Evolutionary conservation across 2,113 vertebrate genomes (phyloP).

Genomic region (Phrynosoma platyrhinos): DNA sequence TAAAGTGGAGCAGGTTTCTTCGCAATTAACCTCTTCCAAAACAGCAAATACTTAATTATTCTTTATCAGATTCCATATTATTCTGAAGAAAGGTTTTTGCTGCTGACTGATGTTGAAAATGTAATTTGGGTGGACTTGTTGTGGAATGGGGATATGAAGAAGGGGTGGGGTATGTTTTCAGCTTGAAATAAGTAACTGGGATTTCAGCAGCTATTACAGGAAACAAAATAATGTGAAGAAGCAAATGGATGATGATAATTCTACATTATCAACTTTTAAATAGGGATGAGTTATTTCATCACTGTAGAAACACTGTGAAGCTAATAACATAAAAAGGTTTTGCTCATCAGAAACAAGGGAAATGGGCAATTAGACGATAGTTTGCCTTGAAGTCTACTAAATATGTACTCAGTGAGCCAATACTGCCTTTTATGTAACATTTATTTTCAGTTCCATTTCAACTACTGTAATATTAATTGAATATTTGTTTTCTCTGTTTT

Average conservation of each 20-base stretch:
- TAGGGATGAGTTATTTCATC: constrained; percentile 59
- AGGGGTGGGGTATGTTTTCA: constrained; percentile 57
- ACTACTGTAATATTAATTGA: neutral
- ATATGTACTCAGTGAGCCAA: neutral
- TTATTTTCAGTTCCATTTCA: neutral
- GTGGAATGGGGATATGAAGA: constrained; percentile 54
- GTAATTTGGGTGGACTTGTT: constrained; percentile 45
- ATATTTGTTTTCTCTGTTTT: neutral
- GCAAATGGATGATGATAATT: constrained; percentile 55
- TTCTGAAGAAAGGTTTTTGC: neutral
- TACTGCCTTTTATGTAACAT: neutral
- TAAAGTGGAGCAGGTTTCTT: neutral
- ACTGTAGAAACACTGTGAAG: constrained; percentile 68
- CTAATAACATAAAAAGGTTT: constrained; percentile 45
- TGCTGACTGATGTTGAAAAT: constrained; percentile 45
- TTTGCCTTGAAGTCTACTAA: constrained; percentile 1
- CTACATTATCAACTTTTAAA: constrained; percentile 63
- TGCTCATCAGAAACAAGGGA: constrained; percentile 46
- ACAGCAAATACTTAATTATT: neutral
- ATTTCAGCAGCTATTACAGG: constrained; percentile 55
- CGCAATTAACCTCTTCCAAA: constrained; percentile 20
- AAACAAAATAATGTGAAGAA: constrained; percentile 52
- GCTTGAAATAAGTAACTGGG: constrained; percentile 64
- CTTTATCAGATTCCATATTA: constrained; percentile 14
- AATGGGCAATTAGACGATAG: constrained; percentile 36